Percentiles rank a stretch among this genome's conserved stretches.
These are phyloP conservation scores for Catharus bicknelli DNA, from an alignment of 2,113 vertebrate genomes.

Conservation along the genomic window DNA sequence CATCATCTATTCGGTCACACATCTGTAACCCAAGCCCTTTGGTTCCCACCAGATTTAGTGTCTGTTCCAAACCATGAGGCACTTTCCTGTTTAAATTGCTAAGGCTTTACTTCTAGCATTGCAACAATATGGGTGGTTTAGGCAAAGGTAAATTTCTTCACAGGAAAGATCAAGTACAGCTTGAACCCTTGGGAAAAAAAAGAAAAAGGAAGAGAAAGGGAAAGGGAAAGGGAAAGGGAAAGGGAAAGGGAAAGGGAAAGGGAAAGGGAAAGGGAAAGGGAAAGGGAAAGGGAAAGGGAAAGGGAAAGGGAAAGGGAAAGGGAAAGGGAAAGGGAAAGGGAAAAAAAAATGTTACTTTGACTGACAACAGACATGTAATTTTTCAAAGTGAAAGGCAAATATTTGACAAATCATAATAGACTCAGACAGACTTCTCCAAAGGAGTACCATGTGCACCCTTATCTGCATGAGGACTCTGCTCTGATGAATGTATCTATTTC, in stretches of 20 bases:
- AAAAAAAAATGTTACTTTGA: too few relatives aligned
- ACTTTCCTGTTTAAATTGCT: not conserved
- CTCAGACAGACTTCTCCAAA: not conserved
- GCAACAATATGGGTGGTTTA: not conserved
- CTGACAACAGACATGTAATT: fast-evolving
- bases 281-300: too few relatives aligned
- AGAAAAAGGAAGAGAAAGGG: not conserved
- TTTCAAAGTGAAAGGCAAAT: not conserved
- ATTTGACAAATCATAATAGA: not conserved
- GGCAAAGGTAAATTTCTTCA: not conserved
- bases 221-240: too few relatives aligned
- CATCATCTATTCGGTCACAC: not conserved
- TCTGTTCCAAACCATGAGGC: not conserved
- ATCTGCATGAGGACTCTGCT: not conserved
- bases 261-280: not conserved
- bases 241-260: not conserved
- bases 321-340: too few relatives aligned
- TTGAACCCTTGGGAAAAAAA: not conserved
- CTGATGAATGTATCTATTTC: not conserved
- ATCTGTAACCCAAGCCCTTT: not conserved
- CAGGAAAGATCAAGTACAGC: not conserved
- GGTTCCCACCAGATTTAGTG: not conserved
- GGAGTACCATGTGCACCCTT: not conserved
- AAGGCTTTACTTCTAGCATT: not conserved
- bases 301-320: not conserved